Conservation (phyloP, 2,113 vertebrate genomes). For the Plectropomus leopardus region DNA sequence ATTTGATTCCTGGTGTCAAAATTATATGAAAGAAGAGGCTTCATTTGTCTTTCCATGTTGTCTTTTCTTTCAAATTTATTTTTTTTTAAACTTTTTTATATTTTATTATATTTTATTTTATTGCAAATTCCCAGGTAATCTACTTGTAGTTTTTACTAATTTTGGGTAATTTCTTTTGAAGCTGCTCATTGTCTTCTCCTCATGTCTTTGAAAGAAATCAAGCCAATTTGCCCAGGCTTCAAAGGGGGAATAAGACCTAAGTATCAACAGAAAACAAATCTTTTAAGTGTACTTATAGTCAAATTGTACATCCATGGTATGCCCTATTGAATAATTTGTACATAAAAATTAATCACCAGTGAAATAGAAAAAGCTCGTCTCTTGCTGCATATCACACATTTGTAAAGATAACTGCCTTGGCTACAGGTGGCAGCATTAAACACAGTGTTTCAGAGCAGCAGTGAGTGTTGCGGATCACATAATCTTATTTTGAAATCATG, state of each 20-base stretch:
- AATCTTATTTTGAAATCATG: constrained; percentile 15
- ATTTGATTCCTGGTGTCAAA: too few species aligned
- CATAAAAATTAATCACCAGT: not conserved
- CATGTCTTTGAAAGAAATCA: too few species aligned
- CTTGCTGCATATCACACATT: not conserved
- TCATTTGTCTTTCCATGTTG: too few species aligned
- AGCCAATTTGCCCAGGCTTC: too few species aligned
- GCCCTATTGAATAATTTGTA: not conserved
- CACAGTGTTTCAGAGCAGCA: not conserved
- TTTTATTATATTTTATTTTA: too few species aligned
- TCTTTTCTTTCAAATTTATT: too few species aligned
- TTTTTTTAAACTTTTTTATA: too few species aligned
- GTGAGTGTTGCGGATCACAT: not conserved
- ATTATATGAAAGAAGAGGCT: too few species aligned
- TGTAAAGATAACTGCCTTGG: not conserved
- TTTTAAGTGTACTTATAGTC: not conserved
- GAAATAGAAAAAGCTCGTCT: not conserved
- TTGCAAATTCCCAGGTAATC: too few species aligned
- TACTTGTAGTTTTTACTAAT: too few species aligned
- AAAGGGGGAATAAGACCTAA: not conserved
- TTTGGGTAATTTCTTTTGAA: too few species aligned
- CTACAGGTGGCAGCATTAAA: constrained; percentile 13
- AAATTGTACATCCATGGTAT: not conserved
- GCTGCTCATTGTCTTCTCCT: too few species aligned
- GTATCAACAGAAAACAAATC: not conserved